phyloP scores from a whole-genome alignment of 2,113 vertebrate species.

The Erythrocercus mccallii region DNA sequence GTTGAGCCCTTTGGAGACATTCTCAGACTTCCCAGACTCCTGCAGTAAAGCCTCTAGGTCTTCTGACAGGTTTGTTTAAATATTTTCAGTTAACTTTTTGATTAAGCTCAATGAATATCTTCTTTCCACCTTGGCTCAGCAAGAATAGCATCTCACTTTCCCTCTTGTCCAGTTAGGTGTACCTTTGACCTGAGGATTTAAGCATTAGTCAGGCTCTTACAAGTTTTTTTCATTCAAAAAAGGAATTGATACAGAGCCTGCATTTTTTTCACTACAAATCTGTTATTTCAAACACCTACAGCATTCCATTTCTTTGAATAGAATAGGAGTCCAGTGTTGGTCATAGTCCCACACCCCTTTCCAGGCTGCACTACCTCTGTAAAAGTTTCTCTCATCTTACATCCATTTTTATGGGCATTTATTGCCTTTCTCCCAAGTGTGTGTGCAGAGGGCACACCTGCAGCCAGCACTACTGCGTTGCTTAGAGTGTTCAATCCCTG shows the following conservation, averaged over 20 bases:
- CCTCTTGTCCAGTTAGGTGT: neutral
- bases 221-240: neutral
- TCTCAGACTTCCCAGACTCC: neutral
- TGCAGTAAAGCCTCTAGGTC: neutral
- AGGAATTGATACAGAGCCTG: neutral
- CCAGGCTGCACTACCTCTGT: neutral
- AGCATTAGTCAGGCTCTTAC: neutral
- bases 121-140: neutral
- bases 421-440: neutral
- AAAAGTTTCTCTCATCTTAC: neutral
- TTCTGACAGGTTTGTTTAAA: slow-evolving; percentile 2
- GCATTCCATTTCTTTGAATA: neutral
- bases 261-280: neutral
- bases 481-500: neutral
- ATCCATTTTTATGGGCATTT: neutral
- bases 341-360: neutral
- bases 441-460: neutral
- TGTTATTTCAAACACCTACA: neutral
- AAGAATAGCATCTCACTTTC: slow-evolving; percentile 27
- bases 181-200: neutral
- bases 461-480: neutral
- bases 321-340: neutral
- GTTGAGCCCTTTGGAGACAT: neutral
- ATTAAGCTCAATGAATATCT: slow-evolving; percentile 5
- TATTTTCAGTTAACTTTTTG: neutral